Evolutionary conservation across 2,888 invertebrate genomes (phyloP).

Genomic region (Apodemia mormo): DNA sequence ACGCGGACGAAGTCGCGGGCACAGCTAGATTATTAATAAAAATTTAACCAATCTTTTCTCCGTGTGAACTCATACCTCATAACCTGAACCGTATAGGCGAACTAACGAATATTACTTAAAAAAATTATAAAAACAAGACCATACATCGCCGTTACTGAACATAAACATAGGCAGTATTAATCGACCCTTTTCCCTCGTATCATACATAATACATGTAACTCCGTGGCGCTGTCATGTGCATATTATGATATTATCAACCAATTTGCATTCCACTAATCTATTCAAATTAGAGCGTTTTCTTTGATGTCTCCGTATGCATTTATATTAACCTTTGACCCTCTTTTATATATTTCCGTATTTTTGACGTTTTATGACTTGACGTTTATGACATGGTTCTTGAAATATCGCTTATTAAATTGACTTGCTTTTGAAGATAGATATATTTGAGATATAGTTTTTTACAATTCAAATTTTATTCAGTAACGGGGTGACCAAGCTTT

Average conservation of each 20-base stretch:
- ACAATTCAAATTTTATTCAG: too few relatives aligned
- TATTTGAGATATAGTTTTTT: too few relatives aligned
- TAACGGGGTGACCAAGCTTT: too few relatives aligned
- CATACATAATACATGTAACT: slow-evolving; percentile 60
- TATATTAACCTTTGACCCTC: slow-evolving; percentile 55
- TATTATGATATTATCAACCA: slow-evolving; percentile 63
- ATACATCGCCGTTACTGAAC: background rate
- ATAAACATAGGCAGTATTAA: slow-evolving; percentile 25
- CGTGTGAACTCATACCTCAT: too few relatives aligned
- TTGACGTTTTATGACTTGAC: slow-evolving; percentile 19
- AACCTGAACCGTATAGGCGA: too few relatives aligned
- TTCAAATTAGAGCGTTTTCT: slow-evolving; percentile 56
- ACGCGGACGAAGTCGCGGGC: too few relatives aligned
- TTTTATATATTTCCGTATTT: slow-evolving; percentile 44
- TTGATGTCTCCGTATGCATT: slow-evolving; percentile 56
- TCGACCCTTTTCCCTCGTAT: slow-evolving; percentile 39
- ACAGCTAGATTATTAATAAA: too few relatives aligned
- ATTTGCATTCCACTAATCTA: slow-evolving; percentile 70
- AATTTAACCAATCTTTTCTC: too few relatives aligned
- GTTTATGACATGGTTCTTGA: slow-evolving; percentile 2
- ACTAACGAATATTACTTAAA: too few relatives aligned
- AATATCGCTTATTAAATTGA: slow-evolving; percentile 7
- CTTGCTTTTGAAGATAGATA: background rate
- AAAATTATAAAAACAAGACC: background rate
- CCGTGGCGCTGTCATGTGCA: slow-evolving; percentile 45